A percentile compares a stretch with the other conserved stretches of the same genome.
Conservation (phyloP, 2,888 invertebrate species). For the Saturnia pavonia region DNA sequence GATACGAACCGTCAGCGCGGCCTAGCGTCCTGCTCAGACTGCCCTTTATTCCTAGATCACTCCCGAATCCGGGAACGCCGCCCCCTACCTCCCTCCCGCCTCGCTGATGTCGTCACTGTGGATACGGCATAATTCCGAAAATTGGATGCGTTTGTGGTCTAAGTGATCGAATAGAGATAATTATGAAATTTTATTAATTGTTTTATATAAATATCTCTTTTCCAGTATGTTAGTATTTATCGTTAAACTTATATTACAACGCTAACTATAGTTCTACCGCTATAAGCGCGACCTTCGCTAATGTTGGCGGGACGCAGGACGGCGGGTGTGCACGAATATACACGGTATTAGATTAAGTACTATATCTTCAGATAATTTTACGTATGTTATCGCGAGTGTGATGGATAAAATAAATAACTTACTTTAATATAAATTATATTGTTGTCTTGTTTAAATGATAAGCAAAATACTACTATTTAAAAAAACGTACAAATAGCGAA, state of each 20-base stretch:
- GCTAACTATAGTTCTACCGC: no score
- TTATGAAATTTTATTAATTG: not conserved
- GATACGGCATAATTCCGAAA: conserved; percentile 52
- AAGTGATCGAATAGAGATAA: not conserved
- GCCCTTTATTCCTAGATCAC: conserved; percentile 28
- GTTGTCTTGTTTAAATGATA: no score
- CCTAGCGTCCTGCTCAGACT: conserved; percentile 34
- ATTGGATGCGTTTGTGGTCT: conserved; percentile 53
- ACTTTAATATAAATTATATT: no score
- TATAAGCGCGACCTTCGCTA: no score
- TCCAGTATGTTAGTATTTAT: not conserved
- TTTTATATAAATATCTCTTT: not conserved
- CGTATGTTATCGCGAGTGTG: no score
- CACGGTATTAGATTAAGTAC: no score
- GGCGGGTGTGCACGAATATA: no score
- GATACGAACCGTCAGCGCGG: conserved; percentile 25
- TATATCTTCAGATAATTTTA: no score
- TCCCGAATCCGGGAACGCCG: conserved; percentile 36
- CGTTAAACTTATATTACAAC: not conserved
- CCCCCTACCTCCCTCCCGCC: conserved; percentile 29
- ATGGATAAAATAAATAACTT: no score
- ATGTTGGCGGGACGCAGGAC: no score
- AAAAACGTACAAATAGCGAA: no score
- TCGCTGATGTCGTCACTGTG: conserved; percentile 48
- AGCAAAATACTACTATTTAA: no score